Conservation (phyloP, 1,140 invertebrate species). For the Psilanteris sp. region DNA sequence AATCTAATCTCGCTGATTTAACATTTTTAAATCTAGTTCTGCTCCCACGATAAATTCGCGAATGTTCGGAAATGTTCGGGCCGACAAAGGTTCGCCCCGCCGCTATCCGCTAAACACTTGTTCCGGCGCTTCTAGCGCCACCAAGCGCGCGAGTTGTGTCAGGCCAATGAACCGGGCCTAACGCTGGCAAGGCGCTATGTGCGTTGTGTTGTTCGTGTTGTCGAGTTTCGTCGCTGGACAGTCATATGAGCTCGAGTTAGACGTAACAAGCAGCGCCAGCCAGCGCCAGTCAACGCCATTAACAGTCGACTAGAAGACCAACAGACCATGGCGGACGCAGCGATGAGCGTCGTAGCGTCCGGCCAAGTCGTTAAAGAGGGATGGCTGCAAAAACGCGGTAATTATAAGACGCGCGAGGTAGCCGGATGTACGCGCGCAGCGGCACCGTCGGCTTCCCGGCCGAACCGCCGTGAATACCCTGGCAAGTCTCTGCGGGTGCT, state of each 20-base stretch:
- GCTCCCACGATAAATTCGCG: no score
- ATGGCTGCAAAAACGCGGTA: slow-evolving; percentile 89
- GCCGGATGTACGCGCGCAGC: background rate
- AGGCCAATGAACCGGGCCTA: slow-evolving; percentile 27
- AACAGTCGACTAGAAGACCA: slow-evolving; percentile 1
- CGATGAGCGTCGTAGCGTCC: slow-evolving; percentile 77
- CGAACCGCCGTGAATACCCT: no score
- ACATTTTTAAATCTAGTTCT: no score
- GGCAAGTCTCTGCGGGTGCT: no score
- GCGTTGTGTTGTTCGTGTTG: no score
- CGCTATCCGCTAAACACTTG: no score
- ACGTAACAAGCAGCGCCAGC: slow-evolving; percentile 27
- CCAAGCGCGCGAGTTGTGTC: no score
- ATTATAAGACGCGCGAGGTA: slow-evolving; percentile 11
- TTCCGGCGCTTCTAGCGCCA: no score
- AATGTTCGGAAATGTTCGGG: no score
- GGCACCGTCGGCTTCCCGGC: no score
- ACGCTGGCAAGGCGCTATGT: background rate
- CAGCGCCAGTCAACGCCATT: slow-evolving; percentile 37
- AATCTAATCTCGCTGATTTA: no score
- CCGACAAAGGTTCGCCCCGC: no score
- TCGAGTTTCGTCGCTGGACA: background rate
- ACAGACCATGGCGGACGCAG: slow-evolving; percentile 73
- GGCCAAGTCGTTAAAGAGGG: slow-evolving; percentile 87
- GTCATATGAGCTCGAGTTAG: slow-evolving; percentile 6